phyloP scores from a whole-genome alignment of 2,888 invertebrate species.

The Cephonodes hylas region DNA sequence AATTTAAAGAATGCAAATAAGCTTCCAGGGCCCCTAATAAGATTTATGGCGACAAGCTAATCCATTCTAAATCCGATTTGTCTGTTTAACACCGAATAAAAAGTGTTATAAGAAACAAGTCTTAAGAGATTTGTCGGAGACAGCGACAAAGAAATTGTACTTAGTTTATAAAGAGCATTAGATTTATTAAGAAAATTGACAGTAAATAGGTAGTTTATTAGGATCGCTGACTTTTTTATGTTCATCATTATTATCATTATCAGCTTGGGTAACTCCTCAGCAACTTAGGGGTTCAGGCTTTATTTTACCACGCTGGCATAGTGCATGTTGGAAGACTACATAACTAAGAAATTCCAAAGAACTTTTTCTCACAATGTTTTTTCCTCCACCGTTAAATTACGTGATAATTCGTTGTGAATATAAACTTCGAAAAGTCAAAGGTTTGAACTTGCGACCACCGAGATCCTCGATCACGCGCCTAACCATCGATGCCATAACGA shows the following conservation, averaged over 20 bases:
- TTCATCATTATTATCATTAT: background rate
- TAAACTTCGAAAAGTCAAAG: background rate
- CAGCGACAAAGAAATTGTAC: background rate
- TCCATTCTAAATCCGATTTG: constrained; percentile 56
- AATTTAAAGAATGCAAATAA: constrained; percentile 47
- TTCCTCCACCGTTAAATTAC: too few species aligned
- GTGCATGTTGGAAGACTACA: too few species aligned
- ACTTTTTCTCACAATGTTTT: too few species aligned
- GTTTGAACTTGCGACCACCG: too few species aligned
- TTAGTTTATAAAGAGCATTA: background rate
- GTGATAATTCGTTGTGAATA: too few species aligned
- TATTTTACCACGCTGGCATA: too few species aligned
- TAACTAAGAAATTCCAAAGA: too few species aligned
- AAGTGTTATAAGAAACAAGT: constrained; percentile 38
- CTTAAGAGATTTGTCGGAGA: constrained; percentile 22
- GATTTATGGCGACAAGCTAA: constrained; percentile 57
- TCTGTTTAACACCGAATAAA: constrained; percentile 49
- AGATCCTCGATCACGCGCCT: too few species aligned
- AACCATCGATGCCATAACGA: too few species aligned
- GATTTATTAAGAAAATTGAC: background rate
- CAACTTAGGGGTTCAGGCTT: background rate
- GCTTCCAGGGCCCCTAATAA: constrained; percentile 43
- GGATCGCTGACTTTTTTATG: too few species aligned
- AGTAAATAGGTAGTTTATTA: background rate
- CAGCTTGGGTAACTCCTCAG: background rate